A percentile compares a stretch with the other conserved stretches of the same genome.
phyloP scores from a whole-genome alignment of 1,140 invertebrate species.

The Drosophila sp. region DNA sequence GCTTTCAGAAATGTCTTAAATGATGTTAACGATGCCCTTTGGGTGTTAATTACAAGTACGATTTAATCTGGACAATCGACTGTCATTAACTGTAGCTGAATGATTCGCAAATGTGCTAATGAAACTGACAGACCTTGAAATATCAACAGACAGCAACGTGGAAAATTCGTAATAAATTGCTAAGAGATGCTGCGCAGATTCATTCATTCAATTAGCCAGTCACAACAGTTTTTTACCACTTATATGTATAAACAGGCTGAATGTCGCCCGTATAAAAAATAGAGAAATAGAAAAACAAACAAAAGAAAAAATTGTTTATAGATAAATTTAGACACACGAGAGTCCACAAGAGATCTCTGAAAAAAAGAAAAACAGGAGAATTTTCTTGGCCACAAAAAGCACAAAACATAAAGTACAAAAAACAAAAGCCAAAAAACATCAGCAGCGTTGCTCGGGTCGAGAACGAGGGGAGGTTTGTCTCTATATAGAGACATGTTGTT shows the following conservation, averaged over 20 bases:
- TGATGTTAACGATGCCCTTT: slow-evolving; percentile 82
- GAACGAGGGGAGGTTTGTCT: neutral
- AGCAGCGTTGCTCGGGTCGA: neutral
- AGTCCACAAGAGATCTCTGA: slow-evolving; percentile 29
- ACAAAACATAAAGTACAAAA: slow-evolving; percentile 29
- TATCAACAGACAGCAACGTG: slow-evolving; percentile 20
- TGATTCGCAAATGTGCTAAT: slow-evolving; percentile 74
- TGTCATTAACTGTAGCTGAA: slow-evolving; percentile 73
- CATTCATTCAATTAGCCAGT: slow-evolving; percentile 71
- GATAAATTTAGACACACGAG: slow-evolving; percentile 70
- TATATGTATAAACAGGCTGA: slow-evolving; percentile 54
- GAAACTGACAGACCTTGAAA: slow-evolving; percentile 67
- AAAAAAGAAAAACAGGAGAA: slow-evolving; percentile 28
- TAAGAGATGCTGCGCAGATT: slow-evolving; percentile 35
- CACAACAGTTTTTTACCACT: slow-evolving; percentile 52
- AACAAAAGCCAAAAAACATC: slow-evolving; percentile 33
- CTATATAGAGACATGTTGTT: neutral
- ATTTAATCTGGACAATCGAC: slow-evolving; percentile 78
- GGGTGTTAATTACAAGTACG: slow-evolving; percentile 79
- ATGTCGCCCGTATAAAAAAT: slow-evolving; percentile 33
- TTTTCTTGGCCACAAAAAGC: slow-evolving; percentile 21
- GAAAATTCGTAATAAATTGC: slow-evolving; percentile 46
- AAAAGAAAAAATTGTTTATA: slow-evolving; percentile 59
- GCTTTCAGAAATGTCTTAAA: slow-evolving; percentile 64
- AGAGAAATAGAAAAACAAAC: slow-evolving; percentile 13